phyloP scores from a whole-genome alignment of 1,140 invertebrate genomes.

The Caligus rogercresseyi region DNA sequence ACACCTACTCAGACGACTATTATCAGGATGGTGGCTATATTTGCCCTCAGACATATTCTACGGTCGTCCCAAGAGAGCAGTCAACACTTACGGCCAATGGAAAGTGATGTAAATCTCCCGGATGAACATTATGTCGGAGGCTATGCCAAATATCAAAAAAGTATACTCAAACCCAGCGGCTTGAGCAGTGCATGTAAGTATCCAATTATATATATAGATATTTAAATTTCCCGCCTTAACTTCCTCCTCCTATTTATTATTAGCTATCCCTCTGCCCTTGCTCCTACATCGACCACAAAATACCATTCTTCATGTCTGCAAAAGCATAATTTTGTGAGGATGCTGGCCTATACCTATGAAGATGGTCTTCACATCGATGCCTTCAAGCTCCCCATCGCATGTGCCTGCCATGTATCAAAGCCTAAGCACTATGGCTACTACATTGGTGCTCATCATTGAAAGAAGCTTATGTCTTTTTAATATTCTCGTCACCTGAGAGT shows the following conservation, averaged over 20 bases:
- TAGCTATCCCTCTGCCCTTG: constrained; percentile 25
- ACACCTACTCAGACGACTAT: constrained; percentile 23
- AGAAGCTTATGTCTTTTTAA: too few species aligned
- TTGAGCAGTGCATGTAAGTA: constrained; percentile 27
- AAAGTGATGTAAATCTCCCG: constrained; percentile 23
- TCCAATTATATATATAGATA: too few species aligned
- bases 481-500: too few species aligned
- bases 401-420: constrained; percentile 22
- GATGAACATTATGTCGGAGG: constrained; percentile 21
- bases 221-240: too few species aligned
- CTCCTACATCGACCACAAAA: constrained; percentile 23
- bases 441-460: not conserved
- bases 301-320: constrained; percentile 25
- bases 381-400: constrained; percentile 26
- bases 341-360: constrained; percentile 25
- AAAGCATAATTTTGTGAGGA: constrained; percentile 26
- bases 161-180: constrained; percentile 25
- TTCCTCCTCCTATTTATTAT: constrained; percentile 8
- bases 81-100: constrained; percentile 27
- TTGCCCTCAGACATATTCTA: constrained; percentile 26
- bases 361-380: constrained; percentile 25
- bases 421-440: constrained; percentile 17
- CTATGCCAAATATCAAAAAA: constrained; percentile 21
- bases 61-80: constrained; percentile 24
- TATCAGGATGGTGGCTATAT: constrained; percentile 26